phyloP scores from a whole-genome alignment of 2,113 vertebrate genomes.

The Ophthalmolycus amberensis region DNA sequence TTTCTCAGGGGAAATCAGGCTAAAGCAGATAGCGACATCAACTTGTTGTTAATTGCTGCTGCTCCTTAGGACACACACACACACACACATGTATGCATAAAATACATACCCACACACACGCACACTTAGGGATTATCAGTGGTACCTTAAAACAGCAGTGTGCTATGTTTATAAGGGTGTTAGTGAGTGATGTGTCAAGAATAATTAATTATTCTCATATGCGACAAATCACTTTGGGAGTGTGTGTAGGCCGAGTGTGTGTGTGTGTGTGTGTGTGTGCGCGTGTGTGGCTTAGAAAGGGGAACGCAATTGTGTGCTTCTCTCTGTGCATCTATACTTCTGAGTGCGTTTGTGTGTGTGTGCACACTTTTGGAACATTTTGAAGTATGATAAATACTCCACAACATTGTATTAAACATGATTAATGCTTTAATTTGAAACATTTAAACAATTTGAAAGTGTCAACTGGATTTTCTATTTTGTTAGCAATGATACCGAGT shows the following conservation, averaged over 20 bases:
- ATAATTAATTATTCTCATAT: conserved; percentile 65
- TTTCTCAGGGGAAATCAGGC: conserved; percentile 84
- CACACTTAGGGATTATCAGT: conserved; percentile 41
- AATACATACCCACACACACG: neutral
- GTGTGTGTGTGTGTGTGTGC: conserved; percentile 4
- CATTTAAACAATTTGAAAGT: neutral
- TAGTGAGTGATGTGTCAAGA: conserved; percentile 49
- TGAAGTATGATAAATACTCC: conserved; percentile 63
- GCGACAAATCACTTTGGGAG: conserved; percentile 49
- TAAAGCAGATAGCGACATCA: conserved; percentile 73
- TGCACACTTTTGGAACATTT: conserved; percentile 11
- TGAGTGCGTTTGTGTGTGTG: neutral
- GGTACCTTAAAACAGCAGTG: conserved; percentile 47
- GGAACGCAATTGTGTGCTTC: conserved; percentile 16
- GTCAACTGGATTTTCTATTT: conserved; percentile 1
- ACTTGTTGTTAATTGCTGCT: conserved; percentile 78
- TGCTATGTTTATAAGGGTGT: conserved; percentile 32
- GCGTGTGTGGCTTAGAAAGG: neutral
- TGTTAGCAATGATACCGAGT: conserved; percentile 1
- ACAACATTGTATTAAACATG: conserved; percentile 52
- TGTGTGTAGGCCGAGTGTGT: conserved; percentile 7
- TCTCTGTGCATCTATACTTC: neutral
- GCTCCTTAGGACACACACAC: conserved; percentile 52
- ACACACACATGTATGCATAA: conserved; percentile 10
- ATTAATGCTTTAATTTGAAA: conserved; percentile 64